Conservation (phyloP, 1,140 invertebrate species). For the Diorhabda sublineata region DNA sequence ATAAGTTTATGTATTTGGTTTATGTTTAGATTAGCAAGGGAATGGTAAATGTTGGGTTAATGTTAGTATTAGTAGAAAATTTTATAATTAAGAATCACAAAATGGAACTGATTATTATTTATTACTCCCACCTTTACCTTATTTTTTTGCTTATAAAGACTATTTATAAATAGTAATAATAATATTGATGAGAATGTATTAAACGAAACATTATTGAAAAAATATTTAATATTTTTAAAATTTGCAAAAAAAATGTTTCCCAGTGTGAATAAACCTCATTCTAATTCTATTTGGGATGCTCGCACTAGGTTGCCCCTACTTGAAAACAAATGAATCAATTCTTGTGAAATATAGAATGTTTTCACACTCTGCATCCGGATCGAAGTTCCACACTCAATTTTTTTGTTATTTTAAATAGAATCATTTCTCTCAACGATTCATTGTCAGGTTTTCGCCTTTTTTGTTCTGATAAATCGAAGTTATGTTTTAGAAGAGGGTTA, state of each 20-base stretch:
- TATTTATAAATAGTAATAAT: no score
- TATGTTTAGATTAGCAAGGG: no score
- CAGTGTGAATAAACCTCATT: not conserved
- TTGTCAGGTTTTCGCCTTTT: constrained; percentile 7
- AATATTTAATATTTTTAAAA: no score
- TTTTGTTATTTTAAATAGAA: constrained; percentile 25
- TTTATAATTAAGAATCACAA: no score
- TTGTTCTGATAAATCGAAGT: constrained; percentile 16
- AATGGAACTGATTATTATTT: no score
- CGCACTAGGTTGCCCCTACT: constrained; percentile 11
- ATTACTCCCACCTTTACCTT: no score
- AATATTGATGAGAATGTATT: no score
- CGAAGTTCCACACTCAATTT: constrained; percentile 11
- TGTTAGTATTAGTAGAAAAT: no score
- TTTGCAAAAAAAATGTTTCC: not conserved
- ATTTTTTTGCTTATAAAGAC: no score
- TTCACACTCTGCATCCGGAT: constrained; percentile 14
- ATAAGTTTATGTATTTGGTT: no score
- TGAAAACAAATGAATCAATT: constrained; percentile 29
- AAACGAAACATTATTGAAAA: no score
- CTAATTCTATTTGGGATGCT: not conserved
- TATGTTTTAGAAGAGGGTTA: not conserved
- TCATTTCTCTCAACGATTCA: constrained; percentile 15
- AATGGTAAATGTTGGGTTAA: no score
- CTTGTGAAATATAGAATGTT: constrained; percentile 18